phyloP scores from a whole-genome alignment of 2,113 vertebrate species.

The Perca schrenkii region DNA sequence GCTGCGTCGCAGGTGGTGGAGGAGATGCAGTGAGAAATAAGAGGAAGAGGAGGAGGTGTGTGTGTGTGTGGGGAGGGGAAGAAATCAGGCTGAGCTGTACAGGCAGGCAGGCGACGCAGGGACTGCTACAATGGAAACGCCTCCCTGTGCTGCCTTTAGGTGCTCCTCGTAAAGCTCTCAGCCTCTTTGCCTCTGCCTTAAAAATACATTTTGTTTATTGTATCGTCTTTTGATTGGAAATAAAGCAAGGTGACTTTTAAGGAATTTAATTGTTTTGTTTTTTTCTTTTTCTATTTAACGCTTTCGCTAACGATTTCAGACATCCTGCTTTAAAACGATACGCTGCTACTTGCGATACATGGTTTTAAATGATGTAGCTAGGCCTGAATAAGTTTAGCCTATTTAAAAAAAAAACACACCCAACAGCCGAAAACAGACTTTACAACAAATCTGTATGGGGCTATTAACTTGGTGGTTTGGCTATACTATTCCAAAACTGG shows the following conservation, averaged over 20 bases:
- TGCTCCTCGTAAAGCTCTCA: slow-evolving; percentile 37
- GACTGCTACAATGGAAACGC: slow-evolving; percentile 62
- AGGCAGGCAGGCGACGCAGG: slow-evolving; percentile 46
- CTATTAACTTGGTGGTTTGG: neutral
- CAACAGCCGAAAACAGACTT: neutral
- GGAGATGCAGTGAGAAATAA: slow-evolving; percentile 65
- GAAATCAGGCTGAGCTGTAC: slow-evolving; percentile 6
- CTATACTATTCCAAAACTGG: neutral
- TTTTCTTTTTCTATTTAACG: too few species aligned
- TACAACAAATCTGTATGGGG: neutral
- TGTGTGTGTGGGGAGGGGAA: slow-evolving; percentile 22
- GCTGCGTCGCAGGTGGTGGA: slow-evolving; percentile 63
- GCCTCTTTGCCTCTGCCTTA: neutral
- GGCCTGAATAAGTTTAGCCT: too few species aligned
- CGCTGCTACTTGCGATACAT: too few species aligned
- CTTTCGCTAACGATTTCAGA: too few species aligned
- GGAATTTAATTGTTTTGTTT: too few species aligned
- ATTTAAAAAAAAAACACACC: neutral
- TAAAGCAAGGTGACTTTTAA: too few species aligned
- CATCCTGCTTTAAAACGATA: too few species aligned
- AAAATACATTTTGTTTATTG: neutral
- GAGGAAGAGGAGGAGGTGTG: slow-evolving; percentile 52
- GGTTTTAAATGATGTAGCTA: neutral
- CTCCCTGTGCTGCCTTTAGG: slow-evolving; percentile 73
- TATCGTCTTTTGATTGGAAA: too few species aligned